phyloP scores from a whole-genome alignment of 2,113 vertebrate species.

The Actinemys pallida region DNA sequence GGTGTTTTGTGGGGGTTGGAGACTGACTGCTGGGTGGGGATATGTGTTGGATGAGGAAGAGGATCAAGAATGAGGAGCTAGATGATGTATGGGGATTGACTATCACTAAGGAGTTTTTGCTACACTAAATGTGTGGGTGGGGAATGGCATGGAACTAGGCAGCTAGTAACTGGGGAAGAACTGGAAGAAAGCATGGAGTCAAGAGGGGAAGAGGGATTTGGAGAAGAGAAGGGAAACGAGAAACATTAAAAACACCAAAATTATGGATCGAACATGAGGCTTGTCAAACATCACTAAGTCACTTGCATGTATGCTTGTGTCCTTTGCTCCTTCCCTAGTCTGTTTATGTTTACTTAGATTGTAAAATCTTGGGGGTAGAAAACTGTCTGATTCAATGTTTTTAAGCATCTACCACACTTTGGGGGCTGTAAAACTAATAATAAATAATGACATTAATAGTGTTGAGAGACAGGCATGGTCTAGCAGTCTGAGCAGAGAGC shows the following conservation, averaged over 20 bases:
- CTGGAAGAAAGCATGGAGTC: not conserved
- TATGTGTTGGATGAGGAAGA: not conserved
- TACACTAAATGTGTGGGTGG: not conserved
- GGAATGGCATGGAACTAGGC: not conserved
- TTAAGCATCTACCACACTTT: not conserved
- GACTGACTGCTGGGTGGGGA: not conserved
- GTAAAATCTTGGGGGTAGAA: not conserved
- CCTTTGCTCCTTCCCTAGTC: not conserved
- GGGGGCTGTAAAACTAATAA: not conserved
- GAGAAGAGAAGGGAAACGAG: not conserved
- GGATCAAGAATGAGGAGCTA: not conserved
- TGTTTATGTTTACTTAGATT: not conserved
- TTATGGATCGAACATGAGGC: not conserved
- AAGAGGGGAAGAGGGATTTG: not conserved
- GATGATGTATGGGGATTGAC: rapidly evolving
- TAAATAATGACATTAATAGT: not conserved
- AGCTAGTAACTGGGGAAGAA: not conserved
- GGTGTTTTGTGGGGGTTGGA: not conserved
- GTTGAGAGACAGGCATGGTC: not conserved
- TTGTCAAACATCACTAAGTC: not conserved
- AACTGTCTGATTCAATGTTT: not conserved
- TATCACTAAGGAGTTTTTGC: not conserved
- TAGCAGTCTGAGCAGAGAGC: not conserved
- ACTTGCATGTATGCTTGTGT: not conserved
- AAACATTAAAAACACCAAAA: not conserved